A percentile compares a stretch with the other conserved stretches of the same genome.
These are phyloP conservation scores for Colostygia pectinataria DNA, from an alignment of 2,888 invertebrate species.

Conservation along the genomic window DNA sequence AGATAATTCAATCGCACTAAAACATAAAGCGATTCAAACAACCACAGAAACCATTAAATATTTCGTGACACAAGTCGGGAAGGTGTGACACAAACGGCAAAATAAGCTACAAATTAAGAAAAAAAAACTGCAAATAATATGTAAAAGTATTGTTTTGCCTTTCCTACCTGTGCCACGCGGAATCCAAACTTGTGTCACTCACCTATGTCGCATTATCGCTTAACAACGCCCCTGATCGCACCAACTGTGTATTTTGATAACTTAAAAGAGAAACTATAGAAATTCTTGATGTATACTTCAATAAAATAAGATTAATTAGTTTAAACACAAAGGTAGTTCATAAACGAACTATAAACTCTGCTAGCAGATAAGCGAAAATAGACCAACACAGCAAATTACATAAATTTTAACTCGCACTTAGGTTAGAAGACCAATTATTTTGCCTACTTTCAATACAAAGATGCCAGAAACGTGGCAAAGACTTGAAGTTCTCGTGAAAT, in stretches of 20 bases:
- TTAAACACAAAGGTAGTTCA: too few relatives aligned
- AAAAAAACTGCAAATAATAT: constrained; percentile 16
- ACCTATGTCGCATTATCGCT: constrained; percentile 53
- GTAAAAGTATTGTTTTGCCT: constrained; percentile 46
- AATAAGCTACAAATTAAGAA: constrained; percentile 32
- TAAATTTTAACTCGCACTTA: too few relatives aligned
- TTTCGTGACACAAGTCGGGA: constrained; percentile 82
- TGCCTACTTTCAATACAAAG: too few relatives aligned
- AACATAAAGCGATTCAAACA: constrained; percentile 32
- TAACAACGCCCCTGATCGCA: constrained; percentile 31
- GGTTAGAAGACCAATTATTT: too few relatives aligned
- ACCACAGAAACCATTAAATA: constrained; percentile 34
- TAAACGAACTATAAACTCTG: too few relatives aligned
- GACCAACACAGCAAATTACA: too few relatives aligned
- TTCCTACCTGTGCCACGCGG: constrained; percentile 83
- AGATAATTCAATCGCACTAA: background rate
- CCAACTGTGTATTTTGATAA: constrained; percentile 24
- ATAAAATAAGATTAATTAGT: too few relatives aligned
- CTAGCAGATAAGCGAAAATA: too few relatives aligned
- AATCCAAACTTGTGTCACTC: constrained; percentile 82
- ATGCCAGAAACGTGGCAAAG: too few relatives aligned
- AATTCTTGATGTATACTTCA: too few relatives aligned
- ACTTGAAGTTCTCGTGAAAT: too few relatives aligned
- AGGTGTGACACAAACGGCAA: constrained; percentile 77
- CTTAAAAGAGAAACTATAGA: background rate